A percentile compares a stretch with the other conserved stretches of the same genome.
Evolutionary conservation across 1,140 invertebrate species (phyloP).

Genomic region (Proales similis): DNA sequence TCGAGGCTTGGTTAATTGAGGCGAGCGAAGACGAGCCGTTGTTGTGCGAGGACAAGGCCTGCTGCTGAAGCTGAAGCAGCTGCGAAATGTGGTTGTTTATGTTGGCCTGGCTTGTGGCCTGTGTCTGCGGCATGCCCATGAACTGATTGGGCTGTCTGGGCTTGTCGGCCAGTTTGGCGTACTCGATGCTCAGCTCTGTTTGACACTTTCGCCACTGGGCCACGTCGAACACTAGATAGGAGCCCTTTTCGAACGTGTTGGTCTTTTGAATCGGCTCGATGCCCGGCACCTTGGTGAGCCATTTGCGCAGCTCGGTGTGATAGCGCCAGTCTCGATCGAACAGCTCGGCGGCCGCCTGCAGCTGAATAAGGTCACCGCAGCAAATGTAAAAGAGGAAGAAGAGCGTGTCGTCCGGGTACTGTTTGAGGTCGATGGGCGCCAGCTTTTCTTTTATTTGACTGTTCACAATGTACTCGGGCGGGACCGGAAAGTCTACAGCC

Average conservation of each 20-base stretch:
- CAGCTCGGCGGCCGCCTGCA: conserved; percentile 90
- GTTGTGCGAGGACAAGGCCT: no score
- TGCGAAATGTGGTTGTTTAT: no score
- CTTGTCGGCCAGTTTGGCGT: conserved; percentile 87
- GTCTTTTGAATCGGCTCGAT: conserved; percentile 85
- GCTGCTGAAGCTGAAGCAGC: no score
- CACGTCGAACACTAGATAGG: conserved; percentile 97
- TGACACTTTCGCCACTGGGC: conserved; percentile 83
- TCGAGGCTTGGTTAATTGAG: no score
- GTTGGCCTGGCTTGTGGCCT: no score
- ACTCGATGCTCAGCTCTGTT: conserved; percentile 93
- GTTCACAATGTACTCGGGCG: conserved; percentile 96
- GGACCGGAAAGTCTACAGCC: conserved; percentile 80
- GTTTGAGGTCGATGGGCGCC: conserved; percentile 83
- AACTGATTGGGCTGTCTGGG: conserved; percentile 53
- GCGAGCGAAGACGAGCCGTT: no score
- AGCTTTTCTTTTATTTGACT: conserved; percentile 60
- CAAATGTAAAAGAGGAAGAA: conserved; percentile 99
- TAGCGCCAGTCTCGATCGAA: conserved; percentile 97
- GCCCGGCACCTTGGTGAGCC: conserved; percentile 93
- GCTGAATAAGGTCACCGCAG: conserved; percentile 90
- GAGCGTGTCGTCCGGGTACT: conserved; percentile 95
- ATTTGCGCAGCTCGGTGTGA: conserved; percentile 96
- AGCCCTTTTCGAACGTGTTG: conserved; percentile 86
- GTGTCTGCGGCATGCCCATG: conserved; percentile 1